Base-by-base conservation (phyloP, 2,888 invertebrate genomes). In the Xylophagus ater region DNA sequence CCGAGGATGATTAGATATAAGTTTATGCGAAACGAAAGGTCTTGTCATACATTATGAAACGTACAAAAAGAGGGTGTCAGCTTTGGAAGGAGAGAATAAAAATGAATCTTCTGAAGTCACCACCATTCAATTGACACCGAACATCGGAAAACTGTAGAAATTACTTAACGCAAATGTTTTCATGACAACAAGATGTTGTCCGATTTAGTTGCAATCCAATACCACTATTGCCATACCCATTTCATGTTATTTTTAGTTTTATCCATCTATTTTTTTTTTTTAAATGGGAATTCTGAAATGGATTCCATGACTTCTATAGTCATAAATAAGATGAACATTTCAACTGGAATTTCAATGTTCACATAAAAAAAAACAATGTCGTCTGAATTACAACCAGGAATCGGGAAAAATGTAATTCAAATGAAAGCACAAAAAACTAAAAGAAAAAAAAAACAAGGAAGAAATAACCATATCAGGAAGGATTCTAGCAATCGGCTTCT, bases 221-320 rank as follows among this genome's bases (percentile, higher is more conserved):
- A 21, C 8, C 41, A n/a, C n/a, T n/a, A n/a, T n/a, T n/a, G n/a
- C n/a, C n/a, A n/a, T 37, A 37, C 41, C 41, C 41, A 41, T 37
- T 41, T 37, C 41, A 33, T 41, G 41, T 40, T 33, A 17, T 32
- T 39, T 39, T n/a, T 26, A 7, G 13, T 25, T 26, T 6, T 12
- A 24, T 23, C 23, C 20, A 34, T 12, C 7, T 14, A 5, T 26
- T 26, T 24, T 24, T 23, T 4, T 23, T 26, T 4, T n/a, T n/a
- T n/a, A n/a, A n/a, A n/a, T n/a, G n/a, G n/a, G n/a, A n/a, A n/a
- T n/a, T n/a, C n/a, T n/a, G n/a, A n/a, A n/a, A n/a, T n/a, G n/a
- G 18, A 15, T 15, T 14, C 25, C 21, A 23, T 37, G 14, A 30
- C 20, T 23, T 12, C 21, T n/a, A 29, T 37, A 21, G 37, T 23